Evolutionary conservation across 1,140 invertebrate species (phyloP).

Genomic region (Apis cerana): DNA sequence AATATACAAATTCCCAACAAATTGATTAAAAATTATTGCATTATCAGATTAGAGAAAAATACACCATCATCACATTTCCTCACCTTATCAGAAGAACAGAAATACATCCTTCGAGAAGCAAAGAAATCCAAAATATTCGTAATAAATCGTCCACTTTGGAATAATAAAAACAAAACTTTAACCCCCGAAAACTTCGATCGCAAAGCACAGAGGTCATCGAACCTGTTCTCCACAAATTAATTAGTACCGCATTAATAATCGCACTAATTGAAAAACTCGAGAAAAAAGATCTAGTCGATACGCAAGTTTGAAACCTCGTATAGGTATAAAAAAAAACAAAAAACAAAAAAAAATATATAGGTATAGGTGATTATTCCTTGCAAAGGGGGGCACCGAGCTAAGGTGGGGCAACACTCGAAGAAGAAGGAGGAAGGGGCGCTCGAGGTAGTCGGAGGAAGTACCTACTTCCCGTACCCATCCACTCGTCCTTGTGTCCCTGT

Average conservation of each 20-base stretch:
- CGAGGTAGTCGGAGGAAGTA: conserved; percentile 52
- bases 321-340: neutral
- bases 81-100: too few species aligned
- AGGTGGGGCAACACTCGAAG: conserved; percentile 17
- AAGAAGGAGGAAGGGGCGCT: neutral
- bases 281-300: conserved; percentile 39
- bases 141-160: too few species aligned
- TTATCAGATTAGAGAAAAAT: too few species aligned
- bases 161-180: too few species aligned
- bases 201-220: neutral
- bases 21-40: too few species aligned
- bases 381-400: neutral
- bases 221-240: conserved; percentile 40
- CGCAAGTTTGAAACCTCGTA: conserved; percentile 37
- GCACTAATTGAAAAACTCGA: conserved; percentile 48
- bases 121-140: too few species aligned
- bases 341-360: neutral
- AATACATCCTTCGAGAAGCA: too few species aligned
- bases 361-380: conserved; percentile 4
- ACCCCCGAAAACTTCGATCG: neutral
- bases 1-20: too few species aligned
- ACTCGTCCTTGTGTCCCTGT: conserved; percentile 60
- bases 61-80: too few species aligned
- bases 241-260: conserved; percentile 47
- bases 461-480: conserved; percentile 53